A percentile compares a stretch with the other conserved stretches of the same genome.
Conservation (phyloP, 2,797 vertebrate genomes). For the Clarias pachynema region DNA sequence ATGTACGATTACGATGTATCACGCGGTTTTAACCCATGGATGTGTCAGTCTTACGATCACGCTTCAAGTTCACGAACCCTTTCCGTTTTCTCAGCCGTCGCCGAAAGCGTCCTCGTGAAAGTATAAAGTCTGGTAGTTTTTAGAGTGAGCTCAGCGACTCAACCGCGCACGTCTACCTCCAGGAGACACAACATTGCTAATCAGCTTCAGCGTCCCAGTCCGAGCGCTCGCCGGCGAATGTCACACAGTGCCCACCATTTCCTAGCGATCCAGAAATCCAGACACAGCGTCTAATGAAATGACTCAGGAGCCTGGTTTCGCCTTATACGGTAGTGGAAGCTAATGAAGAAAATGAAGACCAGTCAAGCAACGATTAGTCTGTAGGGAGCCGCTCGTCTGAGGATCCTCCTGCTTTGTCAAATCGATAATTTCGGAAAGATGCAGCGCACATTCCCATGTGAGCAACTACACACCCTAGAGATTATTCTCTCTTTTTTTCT, state of each 20-base stretch:
- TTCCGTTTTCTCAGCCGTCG: not conserved
- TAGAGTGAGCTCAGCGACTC: not conserved
- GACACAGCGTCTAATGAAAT: slow-evolving; percentile 15
- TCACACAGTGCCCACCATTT: slow-evolving; percentile 17
- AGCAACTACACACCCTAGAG: slow-evolving; percentile 25
- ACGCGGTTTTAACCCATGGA: not conserved
- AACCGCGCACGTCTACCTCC: not conserved
- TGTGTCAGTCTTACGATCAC: not conserved
- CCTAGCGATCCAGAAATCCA: slow-evolving; percentile 3
- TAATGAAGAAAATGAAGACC: slow-evolving; percentile 29
- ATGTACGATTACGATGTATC: not conserved
- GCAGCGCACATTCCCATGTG: slow-evolving; percentile 24
- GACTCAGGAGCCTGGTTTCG: slow-evolving; percentile 8
- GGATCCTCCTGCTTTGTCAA: slow-evolving; percentile 24
- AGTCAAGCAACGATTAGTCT: slow-evolving; percentile 18
- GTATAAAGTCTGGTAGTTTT: not conserved
- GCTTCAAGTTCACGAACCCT: not conserved
- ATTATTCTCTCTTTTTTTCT: slow-evolving; percentile 8
- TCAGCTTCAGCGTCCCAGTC: not conserved
- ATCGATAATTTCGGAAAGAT: slow-evolving; percentile 24
- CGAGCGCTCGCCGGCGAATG: slow-evolving; percentile 1
- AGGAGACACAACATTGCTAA: slow-evolving; percentile 7
- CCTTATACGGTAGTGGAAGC: slow-evolving; percentile 5
- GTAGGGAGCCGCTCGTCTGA: slow-evolving; percentile 23
- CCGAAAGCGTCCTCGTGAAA: not conserved